A percentile compares a stretch with the other conserved stretches of the same genome.
phyloP scores from a whole-genome alignment of 2,113 vertebrate species.

The Rhinolophus sinicus region DNA sequence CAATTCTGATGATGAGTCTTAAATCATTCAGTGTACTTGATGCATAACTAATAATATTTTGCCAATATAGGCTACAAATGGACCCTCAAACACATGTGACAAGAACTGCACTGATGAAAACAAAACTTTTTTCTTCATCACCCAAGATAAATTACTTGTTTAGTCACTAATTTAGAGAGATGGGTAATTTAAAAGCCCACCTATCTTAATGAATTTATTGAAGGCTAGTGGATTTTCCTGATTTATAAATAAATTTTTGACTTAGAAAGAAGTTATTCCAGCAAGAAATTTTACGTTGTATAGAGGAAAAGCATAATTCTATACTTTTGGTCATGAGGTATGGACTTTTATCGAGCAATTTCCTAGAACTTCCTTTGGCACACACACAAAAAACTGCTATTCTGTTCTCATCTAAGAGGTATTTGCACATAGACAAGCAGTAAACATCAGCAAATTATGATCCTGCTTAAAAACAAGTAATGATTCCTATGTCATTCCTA shows the following conservation, averaged over 20 bases:
- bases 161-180: background rate
- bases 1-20: background rate
- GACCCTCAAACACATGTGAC: background rate
- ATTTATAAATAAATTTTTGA: constrained; percentile 16
- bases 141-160: background rate
- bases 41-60: background rate
- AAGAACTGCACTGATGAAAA: background rate
- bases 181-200: background rate
- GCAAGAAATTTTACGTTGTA: background rate
- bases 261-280: background rate
- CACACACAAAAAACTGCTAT: background rate
- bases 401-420: background rate
- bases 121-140: background rate
- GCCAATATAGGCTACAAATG: too few species aligned
- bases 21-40: background rate
- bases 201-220: background rate
- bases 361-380: background rate
- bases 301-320: background rate
- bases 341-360: background rate
- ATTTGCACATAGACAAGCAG: background rate
- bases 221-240: background rate
- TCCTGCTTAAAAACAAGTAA: background rate
- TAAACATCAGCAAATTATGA: background rate
- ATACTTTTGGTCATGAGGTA: background rate
- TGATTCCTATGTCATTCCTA: background rate